Percentiles rank a stretch among this genome's conserved stretches.
phyloP scores from a whole-genome alignment of 2,113 vertebrate genomes.

The Catagonus wagneri region DNA sequence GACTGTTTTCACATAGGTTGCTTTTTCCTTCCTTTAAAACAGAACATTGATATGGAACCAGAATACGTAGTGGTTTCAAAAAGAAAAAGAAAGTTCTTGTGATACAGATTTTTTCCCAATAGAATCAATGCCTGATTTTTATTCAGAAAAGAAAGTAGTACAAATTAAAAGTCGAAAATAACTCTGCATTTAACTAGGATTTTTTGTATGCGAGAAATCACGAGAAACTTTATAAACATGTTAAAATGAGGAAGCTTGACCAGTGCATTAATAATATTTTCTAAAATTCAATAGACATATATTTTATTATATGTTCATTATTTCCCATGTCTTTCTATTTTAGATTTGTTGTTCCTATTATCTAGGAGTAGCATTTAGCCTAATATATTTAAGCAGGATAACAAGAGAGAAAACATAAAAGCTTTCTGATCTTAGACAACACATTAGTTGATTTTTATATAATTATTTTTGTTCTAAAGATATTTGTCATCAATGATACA shows the following conservation, averaged over 20 bases:
- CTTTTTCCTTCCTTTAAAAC: neutral
- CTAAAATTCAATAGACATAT: neutral
- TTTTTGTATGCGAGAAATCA: neutral
- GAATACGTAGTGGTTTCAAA: neutral
- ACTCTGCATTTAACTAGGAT: neutral
- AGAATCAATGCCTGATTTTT: slow-evolving; percentile 9
- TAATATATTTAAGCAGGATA: neutral
- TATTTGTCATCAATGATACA: neutral
- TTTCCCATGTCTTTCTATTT: neutral
- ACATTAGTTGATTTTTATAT: neutral
- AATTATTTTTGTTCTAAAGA: slow-evolving; percentile 45
- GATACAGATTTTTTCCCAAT: neutral
- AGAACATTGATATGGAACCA: too few relatives aligned
- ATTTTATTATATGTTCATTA: neutral
- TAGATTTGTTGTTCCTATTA: neutral
- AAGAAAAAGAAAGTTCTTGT: neutral
- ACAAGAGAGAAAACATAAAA: neutral
- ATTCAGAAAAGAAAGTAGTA: slow-evolving; percentile 28
- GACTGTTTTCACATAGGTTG: neutral
- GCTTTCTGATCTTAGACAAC: slow-evolving; percentile 13
- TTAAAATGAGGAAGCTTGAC: slow-evolving; percentile 39
- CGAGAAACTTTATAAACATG: neutral
- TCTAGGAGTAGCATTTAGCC: neutral
- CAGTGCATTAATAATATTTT: neutral
- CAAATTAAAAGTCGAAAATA: neutral